Conservation (phyloP, 2,888 invertebrate species). For the Orthonevra nobilis region DNA sequence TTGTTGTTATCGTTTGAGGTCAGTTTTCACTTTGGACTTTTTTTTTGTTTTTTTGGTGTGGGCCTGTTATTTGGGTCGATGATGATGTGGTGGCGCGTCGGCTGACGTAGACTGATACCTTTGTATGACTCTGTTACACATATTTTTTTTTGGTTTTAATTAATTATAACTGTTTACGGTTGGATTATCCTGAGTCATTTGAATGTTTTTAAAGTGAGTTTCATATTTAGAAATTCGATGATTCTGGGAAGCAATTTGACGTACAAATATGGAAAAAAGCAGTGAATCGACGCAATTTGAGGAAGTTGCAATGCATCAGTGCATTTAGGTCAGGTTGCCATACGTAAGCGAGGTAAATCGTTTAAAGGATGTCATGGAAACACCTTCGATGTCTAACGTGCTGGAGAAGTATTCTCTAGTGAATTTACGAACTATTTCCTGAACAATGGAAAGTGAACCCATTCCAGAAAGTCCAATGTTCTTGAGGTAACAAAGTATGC, state of each 20-base stretch:
- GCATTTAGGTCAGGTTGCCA: no score
- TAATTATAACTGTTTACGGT: conserved; percentile 15
- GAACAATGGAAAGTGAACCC: no score
- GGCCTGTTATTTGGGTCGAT: conserved; percentile 27
- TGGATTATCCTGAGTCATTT: conserved; percentile 36
- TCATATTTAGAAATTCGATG: not conserved
- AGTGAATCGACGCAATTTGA: no score
- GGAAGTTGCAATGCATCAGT: no score
- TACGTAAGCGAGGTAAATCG: no score
- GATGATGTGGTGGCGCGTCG: conserved; percentile 6
- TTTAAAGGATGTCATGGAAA: no score
- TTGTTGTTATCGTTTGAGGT: conserved; percentile 43
- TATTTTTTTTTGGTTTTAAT: conserved; percentile 38
- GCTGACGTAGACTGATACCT: not conserved
- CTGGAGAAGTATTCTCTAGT: no score
- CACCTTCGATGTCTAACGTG: no score
- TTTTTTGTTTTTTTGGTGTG: not conserved
- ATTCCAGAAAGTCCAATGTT: no score
- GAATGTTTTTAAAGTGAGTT: no score
- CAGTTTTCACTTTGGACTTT: conserved; percentile 28
- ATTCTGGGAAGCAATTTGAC: not conserved
- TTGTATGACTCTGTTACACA: conserved; percentile 32
- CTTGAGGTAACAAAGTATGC: no score
- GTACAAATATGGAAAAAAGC: not conserved
- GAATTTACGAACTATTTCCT: no score